phyloP scores from a whole-genome alignment of 2,113 vertebrate species.

The Indri indri region DNA sequence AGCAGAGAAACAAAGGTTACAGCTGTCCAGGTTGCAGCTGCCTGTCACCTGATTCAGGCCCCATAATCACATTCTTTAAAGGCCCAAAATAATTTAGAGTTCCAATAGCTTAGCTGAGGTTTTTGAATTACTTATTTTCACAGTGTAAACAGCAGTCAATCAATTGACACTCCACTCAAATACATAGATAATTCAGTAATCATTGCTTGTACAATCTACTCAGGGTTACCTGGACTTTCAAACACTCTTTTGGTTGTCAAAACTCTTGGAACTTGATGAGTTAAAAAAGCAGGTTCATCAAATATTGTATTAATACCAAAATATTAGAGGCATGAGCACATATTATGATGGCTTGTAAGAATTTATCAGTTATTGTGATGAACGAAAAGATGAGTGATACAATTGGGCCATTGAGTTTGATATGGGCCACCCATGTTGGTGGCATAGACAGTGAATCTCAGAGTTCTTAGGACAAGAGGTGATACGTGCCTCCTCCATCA shows the following conservation, averaged over 20 bases:
- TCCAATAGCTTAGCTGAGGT: too few relatives aligned
- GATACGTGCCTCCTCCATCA: neutral
- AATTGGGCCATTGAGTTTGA: neutral
- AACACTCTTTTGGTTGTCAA: neutral
- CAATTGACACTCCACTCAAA: neutral
- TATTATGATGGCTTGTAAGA: neutral
- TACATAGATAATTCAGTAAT: neutral
- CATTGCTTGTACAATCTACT: neutral
- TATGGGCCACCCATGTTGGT: neutral
- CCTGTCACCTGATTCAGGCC: too few relatives aligned
- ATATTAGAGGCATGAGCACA: neutral
- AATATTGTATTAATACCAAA: neutral
- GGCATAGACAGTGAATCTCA: neutral
- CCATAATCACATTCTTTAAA: too few relatives aligned
- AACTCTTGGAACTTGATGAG: neutral
- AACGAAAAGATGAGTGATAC: neutral
- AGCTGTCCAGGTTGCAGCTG: too few relatives aligned
- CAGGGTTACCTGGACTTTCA: neutral
- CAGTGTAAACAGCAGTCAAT: neutral
- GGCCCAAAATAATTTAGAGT: too few relatives aligned
- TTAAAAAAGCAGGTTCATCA: neutral
- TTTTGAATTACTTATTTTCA: too few relatives aligned
- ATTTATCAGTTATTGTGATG: neutral
- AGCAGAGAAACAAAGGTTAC: too few relatives aligned
- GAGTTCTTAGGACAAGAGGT: neutral